Evolutionary conservation across 23 tunicate genomes (phyloP).

Genomic region (Oikopleura albicans): DNA sequence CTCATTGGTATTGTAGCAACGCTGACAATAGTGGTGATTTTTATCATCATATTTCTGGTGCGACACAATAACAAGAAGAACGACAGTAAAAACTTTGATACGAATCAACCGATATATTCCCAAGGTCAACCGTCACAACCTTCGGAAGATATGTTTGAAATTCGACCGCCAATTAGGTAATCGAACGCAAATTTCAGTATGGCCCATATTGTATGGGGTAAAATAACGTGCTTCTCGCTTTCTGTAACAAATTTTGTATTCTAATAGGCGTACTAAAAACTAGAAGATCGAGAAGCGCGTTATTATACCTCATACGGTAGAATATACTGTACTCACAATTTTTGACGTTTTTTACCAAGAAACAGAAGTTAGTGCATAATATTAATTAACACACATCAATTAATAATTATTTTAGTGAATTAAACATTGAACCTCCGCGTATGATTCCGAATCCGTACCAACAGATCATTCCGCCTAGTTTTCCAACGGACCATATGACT

Average conservation of each 20-base stretch:
- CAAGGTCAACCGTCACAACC: not conserved
- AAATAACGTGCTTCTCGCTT: no score
- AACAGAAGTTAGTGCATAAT: no score
- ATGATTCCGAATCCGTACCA: conserved; percentile 3
- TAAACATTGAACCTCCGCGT: not conserved
- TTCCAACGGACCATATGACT: not conserved
- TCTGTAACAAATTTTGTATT: no score
- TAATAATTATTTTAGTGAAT: not conserved
- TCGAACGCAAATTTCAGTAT: no score
- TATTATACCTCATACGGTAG: no score
- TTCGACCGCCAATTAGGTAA: not conserved
- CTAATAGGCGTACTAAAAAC: no score
- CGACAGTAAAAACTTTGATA: not conserved
- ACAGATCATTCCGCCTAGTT: not conserved
- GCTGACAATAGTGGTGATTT: not conserved
- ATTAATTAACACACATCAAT: no score
- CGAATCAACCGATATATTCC: not conserved
- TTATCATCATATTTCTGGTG: not conserved
- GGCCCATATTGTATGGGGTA: no score
- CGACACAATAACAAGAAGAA: not conserved
- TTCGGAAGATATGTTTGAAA: not conserved
- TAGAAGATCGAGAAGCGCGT: no score
- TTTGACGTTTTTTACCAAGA: no score
- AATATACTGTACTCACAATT: no score
- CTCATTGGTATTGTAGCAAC: not conserved